Conservation (phyloP, 2,888 invertebrate genomes). For the Ferrisia virgata region DNA sequence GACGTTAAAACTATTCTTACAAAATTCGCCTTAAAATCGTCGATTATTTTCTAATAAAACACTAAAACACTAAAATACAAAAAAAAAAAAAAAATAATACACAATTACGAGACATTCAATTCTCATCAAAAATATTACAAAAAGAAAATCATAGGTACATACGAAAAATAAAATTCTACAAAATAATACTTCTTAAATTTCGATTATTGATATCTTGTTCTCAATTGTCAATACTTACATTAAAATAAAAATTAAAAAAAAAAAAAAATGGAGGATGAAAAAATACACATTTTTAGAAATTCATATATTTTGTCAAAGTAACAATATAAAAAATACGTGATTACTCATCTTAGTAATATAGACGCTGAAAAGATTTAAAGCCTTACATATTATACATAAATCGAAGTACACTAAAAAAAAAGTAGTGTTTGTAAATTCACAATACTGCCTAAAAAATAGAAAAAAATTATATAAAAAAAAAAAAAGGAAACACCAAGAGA, state of each 20-base stretch:
- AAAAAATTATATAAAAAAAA: neutral
- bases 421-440: neutral
- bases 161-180: neutral
- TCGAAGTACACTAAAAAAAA: neutral
- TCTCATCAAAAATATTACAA: no score
- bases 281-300: neutral
- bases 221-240: neutral
- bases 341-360: neutral
- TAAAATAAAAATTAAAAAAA: neutral
- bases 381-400: neutral
- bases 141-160: neutral
- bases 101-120: neutral
- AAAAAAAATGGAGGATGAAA: neutral
- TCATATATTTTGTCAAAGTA: neutral
- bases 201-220: neutral
- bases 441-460: neutral
- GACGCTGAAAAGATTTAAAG: neutral
- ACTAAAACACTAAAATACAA: neutral
- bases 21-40: neutral
- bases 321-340: constrained; percentile 9
- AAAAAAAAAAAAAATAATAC: neutral
- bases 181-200: neutral
- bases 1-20: neutral
- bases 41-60: no score
- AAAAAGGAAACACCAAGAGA: neutral